These are phyloP conservation scores for Eulemur albifrons DNA, from an alignment of 2,797 vertebrate species.

Conservation along the genomic window DNA sequence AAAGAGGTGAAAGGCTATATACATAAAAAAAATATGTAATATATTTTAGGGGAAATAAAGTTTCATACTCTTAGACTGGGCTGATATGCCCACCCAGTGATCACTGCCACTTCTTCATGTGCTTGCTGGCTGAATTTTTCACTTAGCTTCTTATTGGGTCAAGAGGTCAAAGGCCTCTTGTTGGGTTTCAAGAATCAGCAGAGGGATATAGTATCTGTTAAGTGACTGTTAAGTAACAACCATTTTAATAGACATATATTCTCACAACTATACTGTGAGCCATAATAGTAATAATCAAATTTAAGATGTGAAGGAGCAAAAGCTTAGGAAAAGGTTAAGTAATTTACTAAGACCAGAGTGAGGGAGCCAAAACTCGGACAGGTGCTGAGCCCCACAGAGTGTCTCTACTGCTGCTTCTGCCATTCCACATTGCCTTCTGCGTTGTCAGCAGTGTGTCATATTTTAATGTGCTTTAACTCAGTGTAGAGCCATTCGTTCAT, in stretches of 20 bases:
- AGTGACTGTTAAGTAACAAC: neutral
- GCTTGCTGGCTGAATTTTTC: neutral
- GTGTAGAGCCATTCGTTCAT: neutral
- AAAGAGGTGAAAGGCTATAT: neutral
- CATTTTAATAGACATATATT: neutral
- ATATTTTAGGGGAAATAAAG: neutral
- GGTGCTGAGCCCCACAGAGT: neutral
- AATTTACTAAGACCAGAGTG: neutral
- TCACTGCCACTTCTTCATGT: neutral
- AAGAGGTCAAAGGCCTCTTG: neutral
- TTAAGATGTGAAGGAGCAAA: neutral
- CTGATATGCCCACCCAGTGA: neutral
- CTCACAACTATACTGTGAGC: neutral
- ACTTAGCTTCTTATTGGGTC: neutral
- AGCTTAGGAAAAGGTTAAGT: neutral
- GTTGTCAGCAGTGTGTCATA: neutral
- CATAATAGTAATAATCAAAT: neutral
- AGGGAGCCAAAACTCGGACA: neutral
- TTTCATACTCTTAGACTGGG: neutral
- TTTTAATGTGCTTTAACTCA: neutral
- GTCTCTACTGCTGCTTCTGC: neutral
- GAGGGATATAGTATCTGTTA: neutral
- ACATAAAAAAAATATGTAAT: neutral
- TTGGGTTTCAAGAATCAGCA: neutral
- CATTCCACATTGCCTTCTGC: neutral